Conservation (phyloP, 1,140 invertebrate genomes). For the Schmidtea mediterranea region DNA sequence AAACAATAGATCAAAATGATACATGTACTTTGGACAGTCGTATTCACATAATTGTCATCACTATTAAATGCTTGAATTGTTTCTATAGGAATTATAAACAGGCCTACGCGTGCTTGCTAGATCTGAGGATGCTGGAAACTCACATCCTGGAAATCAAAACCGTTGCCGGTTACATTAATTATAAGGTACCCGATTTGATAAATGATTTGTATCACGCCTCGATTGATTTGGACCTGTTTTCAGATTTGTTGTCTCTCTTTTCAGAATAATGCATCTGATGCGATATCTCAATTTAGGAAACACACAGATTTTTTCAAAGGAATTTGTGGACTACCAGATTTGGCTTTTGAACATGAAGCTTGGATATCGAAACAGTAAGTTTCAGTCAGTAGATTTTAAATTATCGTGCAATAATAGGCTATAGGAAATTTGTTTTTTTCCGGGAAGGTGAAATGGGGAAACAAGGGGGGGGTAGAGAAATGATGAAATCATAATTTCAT, state of each 20-base stretch:
- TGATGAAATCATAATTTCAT: no score
- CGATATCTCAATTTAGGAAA: constrained; percentile 64
- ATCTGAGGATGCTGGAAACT: constrained; percentile 55
- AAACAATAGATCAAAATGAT: no score
- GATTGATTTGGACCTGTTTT: constrained; percentile 8
- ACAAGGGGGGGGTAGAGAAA: no score
- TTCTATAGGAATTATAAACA: constrained; percentile 56
- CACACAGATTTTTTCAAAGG: constrained; percentile 63
- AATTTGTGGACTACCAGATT: constrained; percentile 41
- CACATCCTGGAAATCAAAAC: constrained; percentile 74
- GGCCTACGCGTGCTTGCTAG: constrained; percentile 58
- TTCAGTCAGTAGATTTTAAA: constrained; percentile 7
- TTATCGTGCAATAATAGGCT: neutral
- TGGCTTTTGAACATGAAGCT: constrained; percentile 67
- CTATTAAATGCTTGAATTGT: neutral
- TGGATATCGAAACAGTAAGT: constrained; percentile 80
- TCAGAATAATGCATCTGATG: constrained; percentile 57
- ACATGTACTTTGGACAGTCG: neutral
- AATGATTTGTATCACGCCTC: neutral
- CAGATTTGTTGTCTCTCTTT: constrained; percentile 54
- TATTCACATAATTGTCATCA: no score
- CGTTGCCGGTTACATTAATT: constrained; percentile 75
- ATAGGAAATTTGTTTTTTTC: no score
- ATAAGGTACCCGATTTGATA: constrained; percentile 39
- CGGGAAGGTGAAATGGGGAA: no score